A percentile compares a stretch with the other conserved stretches of the same genome.
Conservation (phyloP, 2,113 vertebrate species). For the Camelus bactrianus region DNA sequence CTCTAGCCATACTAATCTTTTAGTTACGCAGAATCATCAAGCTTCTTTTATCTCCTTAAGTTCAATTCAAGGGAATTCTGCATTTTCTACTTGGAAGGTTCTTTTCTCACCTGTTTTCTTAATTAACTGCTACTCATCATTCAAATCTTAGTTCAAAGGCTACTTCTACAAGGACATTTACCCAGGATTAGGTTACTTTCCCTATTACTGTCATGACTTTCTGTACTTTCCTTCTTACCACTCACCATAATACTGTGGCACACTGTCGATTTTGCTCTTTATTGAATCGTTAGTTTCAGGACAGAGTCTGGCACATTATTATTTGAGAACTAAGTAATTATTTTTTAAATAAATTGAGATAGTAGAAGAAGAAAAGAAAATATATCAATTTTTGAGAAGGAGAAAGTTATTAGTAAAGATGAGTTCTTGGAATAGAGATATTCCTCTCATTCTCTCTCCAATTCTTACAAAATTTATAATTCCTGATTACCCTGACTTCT, state of each 20-base stretch:
- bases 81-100: neutral
- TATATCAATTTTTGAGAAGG: neutral
- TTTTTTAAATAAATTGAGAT: neutral
- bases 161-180: neutral
- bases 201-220: neutral
- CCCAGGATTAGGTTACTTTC: neutral
- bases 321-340: neutral
- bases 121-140: neutral
- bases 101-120: neutral
- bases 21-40: neutral
- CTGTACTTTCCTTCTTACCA: neutral
- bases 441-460: neutral
- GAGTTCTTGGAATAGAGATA: neutral
- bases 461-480: neutral
- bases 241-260: neutral
- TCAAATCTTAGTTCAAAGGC: neutral
- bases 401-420: neutral
- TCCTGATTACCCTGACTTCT: neutral
- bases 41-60: neutral
- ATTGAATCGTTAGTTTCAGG: neutral
- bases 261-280: neutral
- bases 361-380: neutral
- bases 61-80: neutral
- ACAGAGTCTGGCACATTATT: neutral
- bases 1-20: neutral